Base-by-base conservation (phyloP, 2,113 vertebrate species). In the Etia nguti region DNA sequence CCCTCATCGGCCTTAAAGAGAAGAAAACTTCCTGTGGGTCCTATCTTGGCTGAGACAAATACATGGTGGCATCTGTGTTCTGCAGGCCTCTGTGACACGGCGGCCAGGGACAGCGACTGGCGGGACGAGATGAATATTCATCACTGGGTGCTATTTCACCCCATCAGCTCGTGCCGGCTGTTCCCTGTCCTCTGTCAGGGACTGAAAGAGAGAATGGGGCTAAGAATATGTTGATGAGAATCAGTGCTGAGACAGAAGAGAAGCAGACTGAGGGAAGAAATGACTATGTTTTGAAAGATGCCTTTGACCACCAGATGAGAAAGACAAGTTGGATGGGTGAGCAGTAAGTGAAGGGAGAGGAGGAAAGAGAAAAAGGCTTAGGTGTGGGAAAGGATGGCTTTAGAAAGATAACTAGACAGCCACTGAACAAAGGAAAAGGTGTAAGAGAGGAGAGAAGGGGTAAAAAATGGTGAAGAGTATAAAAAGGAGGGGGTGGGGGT, bases 41-140 rank as follows among this genome's bases (percentile, higher is more conserved):
- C 75, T 12, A 36, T 82, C 80, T 88, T 43, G 26, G 60, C 41
- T 15, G 56, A 93, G 89, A 93, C 87, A 87, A 90, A 93, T 86
- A 82, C 62, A 92, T 6, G 31, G 48, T 88, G 90, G 83, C 89
- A 55, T 92, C 79, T 87, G 88, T 50, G 68, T 70, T 81, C 81
- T 81, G 80, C 52, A 86, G 86, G 91, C 86, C 88, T 85, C 54
- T 8, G 80, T 48, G 73, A 81, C 86, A 70, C 12, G 3, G 82
- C 4, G 82, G 24, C 68, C 10, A 13, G 84, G 83, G 73, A 89
- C 59, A 26, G 79, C 2, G 29, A 81, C 84, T 83, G 79, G 62
- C 3, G 50, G 81, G 60, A 82, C 2, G 6, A 18, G 43, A 91
- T 93, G 86, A 93, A 92, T 93, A 95, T 95, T 93, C 91, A 94